Conservation (phyloP, 2,888 invertebrate species). For the Mythimna albipuncta region DNA sequence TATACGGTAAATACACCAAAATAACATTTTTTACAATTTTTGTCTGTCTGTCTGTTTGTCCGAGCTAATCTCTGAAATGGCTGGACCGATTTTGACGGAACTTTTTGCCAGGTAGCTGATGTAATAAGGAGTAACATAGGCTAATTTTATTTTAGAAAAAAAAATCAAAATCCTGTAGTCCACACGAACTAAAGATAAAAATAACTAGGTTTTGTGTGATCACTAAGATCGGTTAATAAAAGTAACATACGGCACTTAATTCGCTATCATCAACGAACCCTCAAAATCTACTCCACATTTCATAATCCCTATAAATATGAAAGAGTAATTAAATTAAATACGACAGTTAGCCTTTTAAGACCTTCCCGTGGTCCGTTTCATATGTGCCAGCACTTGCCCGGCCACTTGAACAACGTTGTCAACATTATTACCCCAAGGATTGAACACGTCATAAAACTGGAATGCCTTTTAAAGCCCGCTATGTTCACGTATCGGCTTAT, state of each 20-base stretch:
- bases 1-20: too few relatives aligned
- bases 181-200: too few relatives aligned
- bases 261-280: background rate
- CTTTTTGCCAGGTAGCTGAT: too few relatives aligned
- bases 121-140: too few relatives aligned
- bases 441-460: slow-evolving; percentile 73
- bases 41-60: too few relatives aligned
- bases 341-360: slow-evolving; percentile 39
- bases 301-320: slow-evolving; percentile 38
- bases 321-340: slow-evolving; percentile 49
- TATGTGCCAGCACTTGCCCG: slow-evolving; percentile 60
- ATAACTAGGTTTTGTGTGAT: too few relatives aligned
- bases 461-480: slow-evolving; percentile 71
- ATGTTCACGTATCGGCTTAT: slow-evolving; percentile 64
- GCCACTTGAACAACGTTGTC: slow-evolving; percentile 69
- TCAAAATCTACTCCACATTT: slow-evolving; percentile 16
- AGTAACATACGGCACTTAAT: slow-evolving; percentile 4
- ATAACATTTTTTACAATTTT: too few relatives aligned
- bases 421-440: slow-evolving; percentile 70
- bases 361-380: slow-evolving; percentile 51
- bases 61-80: too few relatives aligned
- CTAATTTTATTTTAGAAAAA: too few relatives aligned
- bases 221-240: background rate
- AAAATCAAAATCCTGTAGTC: too few relatives aligned
- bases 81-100: too few relatives aligned